A percentile compares a stretch with the other conserved stretches of the same genome.
Evolutionary conservation across 2,113 vertebrate species (phyloP).

Genomic region (Spermophilus dauricus): DNA sequence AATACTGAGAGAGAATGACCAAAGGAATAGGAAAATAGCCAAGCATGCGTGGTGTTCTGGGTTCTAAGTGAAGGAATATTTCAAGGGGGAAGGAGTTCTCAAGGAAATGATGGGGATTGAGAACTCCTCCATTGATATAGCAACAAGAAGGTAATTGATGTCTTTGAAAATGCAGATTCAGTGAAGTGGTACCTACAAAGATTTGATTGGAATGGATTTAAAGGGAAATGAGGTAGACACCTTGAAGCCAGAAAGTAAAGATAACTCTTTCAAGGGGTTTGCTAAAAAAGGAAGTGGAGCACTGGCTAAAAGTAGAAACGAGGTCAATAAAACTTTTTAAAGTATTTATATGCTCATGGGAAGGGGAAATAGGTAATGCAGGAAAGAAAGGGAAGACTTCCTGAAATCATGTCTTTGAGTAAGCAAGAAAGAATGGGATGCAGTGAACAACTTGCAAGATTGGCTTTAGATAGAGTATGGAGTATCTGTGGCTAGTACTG

Average conservation of each 20-base stretch:
- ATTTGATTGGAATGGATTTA: neutral
- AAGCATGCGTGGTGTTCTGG: neutral
- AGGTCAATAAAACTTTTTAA: neutral
- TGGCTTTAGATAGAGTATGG: neutral
- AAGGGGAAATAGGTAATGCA: neutral
- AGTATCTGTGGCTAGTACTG: neutral
- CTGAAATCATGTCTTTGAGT: neutral
- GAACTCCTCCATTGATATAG: neutral
- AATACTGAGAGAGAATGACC: neutral
- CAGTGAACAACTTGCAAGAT: neutral
- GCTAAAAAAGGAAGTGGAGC: neutral
- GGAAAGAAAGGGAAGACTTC: neutral
- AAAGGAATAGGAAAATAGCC: neutral
- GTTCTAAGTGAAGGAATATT: neutral
- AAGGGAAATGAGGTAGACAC: neutral
- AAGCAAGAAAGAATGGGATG: neutral
- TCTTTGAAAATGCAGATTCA: neutral
- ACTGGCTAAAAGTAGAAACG: neutral
- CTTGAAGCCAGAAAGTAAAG: neutral
- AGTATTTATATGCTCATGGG: neutral
- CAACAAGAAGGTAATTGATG: neutral
- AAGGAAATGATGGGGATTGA: neutral
- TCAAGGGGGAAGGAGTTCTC: neutral
- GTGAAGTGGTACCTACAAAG: neutral
- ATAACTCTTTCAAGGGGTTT: neutral